These are phyloP conservation scores for Netelia melanura DNA, from an alignment of 2,888 invertebrate genomes.

Conservation along the genomic window DNA sequence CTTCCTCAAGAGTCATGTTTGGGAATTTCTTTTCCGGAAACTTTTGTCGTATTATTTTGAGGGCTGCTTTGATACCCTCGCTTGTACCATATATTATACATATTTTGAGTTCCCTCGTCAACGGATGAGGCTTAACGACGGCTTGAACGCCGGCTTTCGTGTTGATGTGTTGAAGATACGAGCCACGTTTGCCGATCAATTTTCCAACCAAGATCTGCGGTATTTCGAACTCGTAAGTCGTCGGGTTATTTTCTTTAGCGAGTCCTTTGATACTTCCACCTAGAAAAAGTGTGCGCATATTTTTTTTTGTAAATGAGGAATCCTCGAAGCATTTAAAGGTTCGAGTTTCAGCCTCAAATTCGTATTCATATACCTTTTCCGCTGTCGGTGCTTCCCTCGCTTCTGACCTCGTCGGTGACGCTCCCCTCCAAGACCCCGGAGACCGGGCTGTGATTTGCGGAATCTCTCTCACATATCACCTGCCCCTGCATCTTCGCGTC, in stretches of 20 bases:
- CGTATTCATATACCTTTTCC: conserved; percentile 88
- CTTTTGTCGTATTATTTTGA: conserved; percentile 93
- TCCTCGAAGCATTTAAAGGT: conserved; percentile 34
- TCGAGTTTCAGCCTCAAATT: conserved; percentile 33
- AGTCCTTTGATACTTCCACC: conserved; percentile 82
- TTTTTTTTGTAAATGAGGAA: conserved; percentile 31
- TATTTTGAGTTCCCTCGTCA: conserved; percentile 91
- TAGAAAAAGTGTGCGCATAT: conserved; percentile 61
- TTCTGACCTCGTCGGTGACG: conserved; percentile 82
- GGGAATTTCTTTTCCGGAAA: conserved; percentile 94
- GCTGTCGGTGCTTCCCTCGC: conserved; percentile 92
- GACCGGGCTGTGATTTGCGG: conserved; percentile 92
- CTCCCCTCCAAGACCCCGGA: conserved; percentile 88
- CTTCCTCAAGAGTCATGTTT: conserved; percentile 90
- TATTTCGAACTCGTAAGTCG: conserved; percentile 91
- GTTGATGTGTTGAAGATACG: conserved; percentile 93
- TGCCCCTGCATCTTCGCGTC: conserved; percentile 79
- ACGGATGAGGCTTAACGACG: conserved; percentile 91
- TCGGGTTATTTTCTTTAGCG: conserved; percentile 77
- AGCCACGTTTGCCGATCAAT: conserved; percentile 94
- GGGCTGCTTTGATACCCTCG: conserved; percentile 92
- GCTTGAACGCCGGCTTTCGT: conserved; percentile 92
- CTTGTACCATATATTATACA: conserved; percentile 94
- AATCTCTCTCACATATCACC: conserved; percentile 87
- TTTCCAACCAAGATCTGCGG: conserved; percentile 92